Conservation (phyloP, 1,140 invertebrate genomes). For the Cyclargus thomasi region DNA sequence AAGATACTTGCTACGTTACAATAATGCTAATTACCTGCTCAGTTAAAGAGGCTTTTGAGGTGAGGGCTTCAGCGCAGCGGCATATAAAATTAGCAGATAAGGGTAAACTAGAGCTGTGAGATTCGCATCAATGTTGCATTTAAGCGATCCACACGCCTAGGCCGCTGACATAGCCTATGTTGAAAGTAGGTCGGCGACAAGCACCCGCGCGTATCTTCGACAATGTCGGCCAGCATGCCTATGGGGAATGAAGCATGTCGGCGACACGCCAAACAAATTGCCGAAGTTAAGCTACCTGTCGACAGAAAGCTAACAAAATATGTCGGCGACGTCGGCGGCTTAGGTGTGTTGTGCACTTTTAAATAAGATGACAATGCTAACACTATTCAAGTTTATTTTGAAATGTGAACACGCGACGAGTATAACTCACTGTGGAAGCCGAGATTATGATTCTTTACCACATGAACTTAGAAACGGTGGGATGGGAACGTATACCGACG, state of each 20-base stretch:
- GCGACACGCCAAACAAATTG: no score
- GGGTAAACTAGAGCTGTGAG: not conserved
- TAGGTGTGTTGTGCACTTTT: no score
- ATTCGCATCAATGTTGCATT: not conserved
- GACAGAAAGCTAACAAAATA: no score
- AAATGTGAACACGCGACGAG: constrained; percentile 58
- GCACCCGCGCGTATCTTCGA: no score
- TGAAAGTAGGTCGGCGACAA: no score
- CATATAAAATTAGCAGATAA: not conserved
- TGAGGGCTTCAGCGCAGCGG: not conserved
- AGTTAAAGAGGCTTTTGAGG: not conserved
- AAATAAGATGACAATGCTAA: constrained; percentile 10
- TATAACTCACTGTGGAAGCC: constrained; percentile 54
- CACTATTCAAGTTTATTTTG: constrained; percentile 51
- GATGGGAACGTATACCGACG: constrained; percentile 2
- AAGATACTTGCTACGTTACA: no score
- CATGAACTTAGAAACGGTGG: constrained; percentile 24
- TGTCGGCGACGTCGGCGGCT: no score
- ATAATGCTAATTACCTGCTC: not conserved
- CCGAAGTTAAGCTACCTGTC: no score
- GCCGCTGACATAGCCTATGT: no score
- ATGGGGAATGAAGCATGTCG: no score
- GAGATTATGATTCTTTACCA: constrained; percentile 60
- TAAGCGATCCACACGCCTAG: no score
- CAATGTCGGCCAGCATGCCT: no score